A percentile compares a stretch with the other conserved stretches of the same genome.
Evolutionary conservation across 2,888 invertebrate species (phyloP).

Genomic region (Clepsis dumicolana): DNA sequence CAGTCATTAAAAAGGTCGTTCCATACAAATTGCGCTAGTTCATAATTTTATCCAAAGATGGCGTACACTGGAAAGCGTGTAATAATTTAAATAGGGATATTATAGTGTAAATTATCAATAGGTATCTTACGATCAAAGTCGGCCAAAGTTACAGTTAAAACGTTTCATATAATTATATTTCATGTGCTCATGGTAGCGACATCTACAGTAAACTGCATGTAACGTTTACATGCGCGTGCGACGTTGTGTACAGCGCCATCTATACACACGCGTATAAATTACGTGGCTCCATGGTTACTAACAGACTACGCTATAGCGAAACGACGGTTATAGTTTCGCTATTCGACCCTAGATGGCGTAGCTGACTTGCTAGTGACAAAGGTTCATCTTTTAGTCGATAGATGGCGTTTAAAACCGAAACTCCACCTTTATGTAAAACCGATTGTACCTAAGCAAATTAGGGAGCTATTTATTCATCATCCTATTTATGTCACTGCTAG

Average conservation of each 20-base stretch:
- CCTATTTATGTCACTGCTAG: too few relatives aligned
- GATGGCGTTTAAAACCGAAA: neutral
- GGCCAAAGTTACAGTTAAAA: neutral
- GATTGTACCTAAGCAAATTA: too few relatives aligned
- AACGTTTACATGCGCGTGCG: slow-evolving; percentile 47
- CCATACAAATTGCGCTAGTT: neutral
- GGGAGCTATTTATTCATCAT: too few relatives aligned
- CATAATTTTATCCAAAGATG: slow-evolving; percentile 1
- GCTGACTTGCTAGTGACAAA: neutral
- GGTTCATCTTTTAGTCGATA: neutral
- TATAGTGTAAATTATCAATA: too few relatives aligned
- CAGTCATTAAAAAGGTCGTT: too few relatives aligned
- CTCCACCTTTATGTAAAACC: too few relatives aligned
- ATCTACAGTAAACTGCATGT: slow-evolving; percentile 32
- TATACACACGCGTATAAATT: slow-evolving; percentile 37
- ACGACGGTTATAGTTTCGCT: slow-evolving; percentile 8
- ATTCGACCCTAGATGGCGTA: slow-evolving; percentile 44
- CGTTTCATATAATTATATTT: too few relatives aligned
- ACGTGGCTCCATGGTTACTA: neutral
- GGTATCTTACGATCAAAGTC: too few relatives aligned
- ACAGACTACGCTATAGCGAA: neutral
- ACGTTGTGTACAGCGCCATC: slow-evolving; percentile 49
- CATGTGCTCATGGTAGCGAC: slow-evolving; percentile 28
- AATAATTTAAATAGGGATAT: too few relatives aligned
- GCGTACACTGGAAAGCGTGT: neutral